Evolutionary conservation across 1,140 invertebrate species (phyloP).

Genomic region (Bombus impatiens): DNA sequence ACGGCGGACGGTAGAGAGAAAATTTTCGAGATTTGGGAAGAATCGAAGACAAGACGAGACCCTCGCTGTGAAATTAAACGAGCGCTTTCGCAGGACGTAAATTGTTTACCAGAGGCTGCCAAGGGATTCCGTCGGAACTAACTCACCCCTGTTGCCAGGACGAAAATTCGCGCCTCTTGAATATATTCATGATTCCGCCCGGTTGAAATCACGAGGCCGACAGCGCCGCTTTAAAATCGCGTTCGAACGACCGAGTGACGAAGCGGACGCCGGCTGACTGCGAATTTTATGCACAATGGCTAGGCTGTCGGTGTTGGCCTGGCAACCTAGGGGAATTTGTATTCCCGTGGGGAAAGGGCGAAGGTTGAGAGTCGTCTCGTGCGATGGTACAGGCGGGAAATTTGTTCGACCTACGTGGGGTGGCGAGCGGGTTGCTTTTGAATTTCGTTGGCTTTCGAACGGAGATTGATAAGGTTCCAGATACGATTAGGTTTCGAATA

Average conservation of each 20-base stretch:
- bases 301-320: constrained; percentile 17
- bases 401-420: neutral
- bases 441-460: neutral
- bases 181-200: constrained; percentile 71
- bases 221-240: constrained; percentile 66
- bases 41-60: neutral
- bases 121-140: neutral
- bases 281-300: constrained; percentile 52
- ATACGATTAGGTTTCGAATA: neutral
- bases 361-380: neutral
- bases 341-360: neutral
- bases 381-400: neutral
- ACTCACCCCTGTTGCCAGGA: neutral
- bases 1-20: neutral
- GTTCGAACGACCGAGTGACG: constrained; percentile 46
- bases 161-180: constrained; percentile 67
- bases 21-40: neutral
- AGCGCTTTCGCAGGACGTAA: constrained; percentile 46
- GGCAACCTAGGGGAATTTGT: constrained; percentile 42
- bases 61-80: constrained; percentile 31
- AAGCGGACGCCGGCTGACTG: constrained; percentile 50
- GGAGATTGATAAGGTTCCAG: neutral
- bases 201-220: constrained; percentile 53
- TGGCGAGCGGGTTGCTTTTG: neutral
- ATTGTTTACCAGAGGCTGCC: constrained; percentile 58